Evolutionary conservation across 2,888 invertebrate species (phyloP).

Genomic region (Carpatolechia fugitivella): DNA sequence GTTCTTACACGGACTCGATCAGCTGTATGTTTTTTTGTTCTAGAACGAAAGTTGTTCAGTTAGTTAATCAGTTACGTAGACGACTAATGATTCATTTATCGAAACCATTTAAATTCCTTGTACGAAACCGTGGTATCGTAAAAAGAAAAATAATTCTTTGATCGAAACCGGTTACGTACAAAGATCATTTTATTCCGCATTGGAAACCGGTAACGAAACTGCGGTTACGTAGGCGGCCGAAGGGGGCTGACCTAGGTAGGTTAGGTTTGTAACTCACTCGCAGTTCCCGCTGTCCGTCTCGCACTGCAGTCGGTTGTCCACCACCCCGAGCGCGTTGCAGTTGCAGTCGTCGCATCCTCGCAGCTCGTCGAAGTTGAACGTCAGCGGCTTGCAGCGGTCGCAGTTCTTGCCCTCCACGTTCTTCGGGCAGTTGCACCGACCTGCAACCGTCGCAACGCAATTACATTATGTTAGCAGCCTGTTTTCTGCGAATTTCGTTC

Average conservation of each 20-base stretch:
- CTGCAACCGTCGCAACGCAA: conserved; percentile 40
- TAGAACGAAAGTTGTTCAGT: no score
- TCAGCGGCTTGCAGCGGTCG: conserved; percentile 91
- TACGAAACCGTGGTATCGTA: no score
- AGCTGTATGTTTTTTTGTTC: no score
- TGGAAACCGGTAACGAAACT: no score
- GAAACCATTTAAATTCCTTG: no score
- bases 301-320: conserved; percentile 88
- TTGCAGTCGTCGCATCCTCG: conserved; percentile 97
- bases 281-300: conserved; percentile 93
- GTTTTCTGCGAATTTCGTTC: background rate
- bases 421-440: conserved; percentile 94
- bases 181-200: no score
- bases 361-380: conserved; percentile 95
- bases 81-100: no score
- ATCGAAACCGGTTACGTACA: no score
- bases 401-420: conserved; percentile 94
- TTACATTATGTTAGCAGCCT: background rate
- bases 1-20: no score
- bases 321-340: conserved; percentile 92
- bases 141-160: no score
- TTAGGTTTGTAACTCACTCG: conserved; percentile 71
- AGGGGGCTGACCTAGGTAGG: background rate
- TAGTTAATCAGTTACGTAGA: no score
- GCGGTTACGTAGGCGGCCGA: no score